Conservation (phyloP, 2,797 vertebrate species). For the Syngnathus rostellatus region DNA sequence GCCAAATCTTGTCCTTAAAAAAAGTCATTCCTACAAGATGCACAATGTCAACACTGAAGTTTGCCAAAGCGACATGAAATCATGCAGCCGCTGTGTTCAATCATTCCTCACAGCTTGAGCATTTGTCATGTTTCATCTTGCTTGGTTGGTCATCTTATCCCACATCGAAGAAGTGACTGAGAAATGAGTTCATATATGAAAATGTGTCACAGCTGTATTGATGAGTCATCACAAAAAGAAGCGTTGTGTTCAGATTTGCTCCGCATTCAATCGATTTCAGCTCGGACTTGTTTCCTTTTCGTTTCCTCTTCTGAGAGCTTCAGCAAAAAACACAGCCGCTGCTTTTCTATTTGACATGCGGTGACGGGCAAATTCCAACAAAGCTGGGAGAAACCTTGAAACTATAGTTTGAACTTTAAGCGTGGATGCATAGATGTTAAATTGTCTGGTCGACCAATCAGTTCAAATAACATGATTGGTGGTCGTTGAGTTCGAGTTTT, state of each 20-base stretch:
- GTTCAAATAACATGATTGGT: too few relatives aligned
- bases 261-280: not conserved
- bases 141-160: not conserved
- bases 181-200: not conserved
- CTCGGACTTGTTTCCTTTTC: not conserved
- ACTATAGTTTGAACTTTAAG: too few relatives aligned
- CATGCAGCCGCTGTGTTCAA: too few relatives aligned
- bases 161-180: not conserved
- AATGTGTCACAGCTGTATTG: not conserved
- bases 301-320: constrained; percentile 14
- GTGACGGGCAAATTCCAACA: constrained; percentile 11
- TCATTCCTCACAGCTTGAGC: not conserved
- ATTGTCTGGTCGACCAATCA: too few relatives aligned
- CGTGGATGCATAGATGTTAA: too few relatives aligned
- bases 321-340: constrained; percentile 8
- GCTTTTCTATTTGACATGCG: constrained; percentile 16
- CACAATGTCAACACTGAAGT: not conserved
- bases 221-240: not conserved
- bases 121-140: not conserved
- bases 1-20: not conserved
- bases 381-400: not conserved
- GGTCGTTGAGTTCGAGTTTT: too few relatives aligned
- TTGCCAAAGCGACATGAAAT: not conserved
- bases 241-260: not conserved
- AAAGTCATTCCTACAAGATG: not conserved